These are phyloP conservation scores for Oreochromis niloticus DNA, from an alignment of 2,113 vertebrate genomes.

Conservation along the genomic window DNA sequence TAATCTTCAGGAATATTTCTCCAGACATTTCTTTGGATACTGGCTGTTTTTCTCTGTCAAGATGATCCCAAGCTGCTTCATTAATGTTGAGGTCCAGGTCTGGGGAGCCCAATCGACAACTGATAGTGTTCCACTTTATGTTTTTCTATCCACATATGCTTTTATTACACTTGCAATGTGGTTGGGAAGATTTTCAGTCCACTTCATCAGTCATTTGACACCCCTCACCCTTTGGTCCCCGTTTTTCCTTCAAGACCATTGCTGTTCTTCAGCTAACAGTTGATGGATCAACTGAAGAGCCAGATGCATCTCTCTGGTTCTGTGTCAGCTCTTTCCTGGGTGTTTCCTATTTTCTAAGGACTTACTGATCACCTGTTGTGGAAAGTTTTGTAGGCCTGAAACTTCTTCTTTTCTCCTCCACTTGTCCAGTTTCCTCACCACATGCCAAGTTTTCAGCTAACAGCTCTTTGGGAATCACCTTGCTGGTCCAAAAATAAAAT, in stretches of 20 bases:
- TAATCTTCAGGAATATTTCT: not conserved
- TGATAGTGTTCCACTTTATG: not conserved
- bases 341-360: not conserved
- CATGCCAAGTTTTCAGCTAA: not conserved
- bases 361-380: accelerated
- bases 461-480: not conserved
- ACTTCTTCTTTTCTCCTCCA: not conserved
- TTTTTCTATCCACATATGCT: not conserved
- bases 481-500: accelerated
- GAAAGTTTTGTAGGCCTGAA: not conserved
- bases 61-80: not conserved
- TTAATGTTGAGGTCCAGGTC: not conserved
- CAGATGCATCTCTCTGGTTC: not conserved
- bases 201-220: not conserved
- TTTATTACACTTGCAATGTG: not conserved
- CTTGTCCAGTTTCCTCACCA: not conserved
- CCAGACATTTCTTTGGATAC: not conserved
- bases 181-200: not conserved
- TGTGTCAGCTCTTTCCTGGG: not conserved
- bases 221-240: too few relatives aligned
- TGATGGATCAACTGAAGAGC: not conserved
- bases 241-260: not conserved
- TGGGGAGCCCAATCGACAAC: not conserved
- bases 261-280: not conserved
- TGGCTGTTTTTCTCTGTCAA: not conserved